Evolutionary conservation across 2,888 invertebrate species (phyloP).

Genomic region (Callosobruchus maculatus): DNA sequence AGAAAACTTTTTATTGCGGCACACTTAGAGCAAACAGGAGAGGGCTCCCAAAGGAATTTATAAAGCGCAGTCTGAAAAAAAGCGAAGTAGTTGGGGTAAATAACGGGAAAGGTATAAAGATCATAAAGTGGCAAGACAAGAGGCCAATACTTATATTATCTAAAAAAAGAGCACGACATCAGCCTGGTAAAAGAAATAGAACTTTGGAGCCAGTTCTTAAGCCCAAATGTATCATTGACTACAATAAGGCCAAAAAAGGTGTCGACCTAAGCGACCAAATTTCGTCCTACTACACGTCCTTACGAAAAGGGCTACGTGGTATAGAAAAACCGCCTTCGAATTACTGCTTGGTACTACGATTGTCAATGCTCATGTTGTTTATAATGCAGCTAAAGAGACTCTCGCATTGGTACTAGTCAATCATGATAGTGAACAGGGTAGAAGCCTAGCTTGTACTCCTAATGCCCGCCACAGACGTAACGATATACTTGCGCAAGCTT

Average conservation of each 20-base stretch:
- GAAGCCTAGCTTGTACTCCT: background rate
- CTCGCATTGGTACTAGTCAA: background rate
- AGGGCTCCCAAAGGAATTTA: background rate
- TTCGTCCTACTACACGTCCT: conserved; percentile 15
- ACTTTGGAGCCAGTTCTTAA: conserved; percentile 5
- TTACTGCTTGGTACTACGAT: conserved; percentile 11
- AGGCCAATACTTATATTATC: conserved; percentile 1
- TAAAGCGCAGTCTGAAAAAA: background rate
- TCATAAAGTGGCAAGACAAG: conserved; percentile 4
- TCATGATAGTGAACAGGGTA: conserved; percentile 1
- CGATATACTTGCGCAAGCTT: too few species aligned
- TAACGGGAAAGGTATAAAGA: conserved; percentile 7
- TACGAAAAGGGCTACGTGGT: conserved; percentile 20
- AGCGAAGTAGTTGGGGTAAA: background rate
- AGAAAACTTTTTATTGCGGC: conserved; percentile 8
- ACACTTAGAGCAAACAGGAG: conserved; percentile 3
- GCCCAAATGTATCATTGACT: conserved; percentile 12
- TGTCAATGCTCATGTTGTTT: conserved; percentile 9
- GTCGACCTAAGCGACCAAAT: conserved; percentile 16
- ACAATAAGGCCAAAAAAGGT: conserved; percentile 14
- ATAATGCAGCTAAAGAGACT: conserved; percentile 2
- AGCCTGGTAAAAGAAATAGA: conserved; percentile 3
- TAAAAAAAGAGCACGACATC: background rate
- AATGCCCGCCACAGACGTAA: conserved; percentile 7
- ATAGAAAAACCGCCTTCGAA: conserved; percentile 17